Evolutionary conservation across 2,797 vertebrate genomes (phyloP).

Genomic region (Lophius americanus): DNA sequence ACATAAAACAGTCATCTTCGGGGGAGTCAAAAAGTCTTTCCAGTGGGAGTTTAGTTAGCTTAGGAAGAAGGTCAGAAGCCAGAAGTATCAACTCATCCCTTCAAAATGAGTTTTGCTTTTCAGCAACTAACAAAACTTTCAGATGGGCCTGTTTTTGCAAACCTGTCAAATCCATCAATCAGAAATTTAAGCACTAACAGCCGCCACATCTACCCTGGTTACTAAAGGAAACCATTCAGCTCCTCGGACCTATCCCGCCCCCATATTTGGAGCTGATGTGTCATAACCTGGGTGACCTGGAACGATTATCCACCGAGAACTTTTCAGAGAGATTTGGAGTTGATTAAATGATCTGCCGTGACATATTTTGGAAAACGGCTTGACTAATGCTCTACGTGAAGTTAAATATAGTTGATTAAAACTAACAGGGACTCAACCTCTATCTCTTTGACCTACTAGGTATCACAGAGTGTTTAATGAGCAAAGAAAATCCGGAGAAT

Average conservation of each 20-base stretch:
- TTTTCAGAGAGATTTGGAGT: background rate
- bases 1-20: constrained; percentile 64
- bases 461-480: too few species aligned
- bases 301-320: constrained; percentile 1
- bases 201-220: constrained; percentile 23
- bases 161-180: constrained; percentile 26
- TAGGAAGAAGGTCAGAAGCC: constrained; percentile 52
- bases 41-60: constrained; percentile 46
- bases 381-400: too few species aligned
- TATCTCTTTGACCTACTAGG: too few species aligned
- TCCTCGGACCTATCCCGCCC: constrained; percentile 14
- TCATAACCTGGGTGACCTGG: constrained; percentile 27
- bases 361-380: too few species aligned
- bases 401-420: background rate
- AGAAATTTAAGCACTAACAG: constrained; percentile 12
- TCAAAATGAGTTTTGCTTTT: constrained; percentile 20
- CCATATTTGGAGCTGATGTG: constrained; percentile 13
- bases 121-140: constrained; percentile 13
- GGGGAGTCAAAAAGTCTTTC: constrained; percentile 42
- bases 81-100: constrained; percentile 32
- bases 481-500: too few species aligned
- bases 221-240: constrained; percentile 22
- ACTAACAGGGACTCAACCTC: background rate
- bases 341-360: too few species aligned
- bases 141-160: constrained; percentile 30